These are phyloP conservation scores for Apomyelois bistriatella DNA, from an alignment of 2,888 invertebrate species.

Conservation along the genomic window DNA sequence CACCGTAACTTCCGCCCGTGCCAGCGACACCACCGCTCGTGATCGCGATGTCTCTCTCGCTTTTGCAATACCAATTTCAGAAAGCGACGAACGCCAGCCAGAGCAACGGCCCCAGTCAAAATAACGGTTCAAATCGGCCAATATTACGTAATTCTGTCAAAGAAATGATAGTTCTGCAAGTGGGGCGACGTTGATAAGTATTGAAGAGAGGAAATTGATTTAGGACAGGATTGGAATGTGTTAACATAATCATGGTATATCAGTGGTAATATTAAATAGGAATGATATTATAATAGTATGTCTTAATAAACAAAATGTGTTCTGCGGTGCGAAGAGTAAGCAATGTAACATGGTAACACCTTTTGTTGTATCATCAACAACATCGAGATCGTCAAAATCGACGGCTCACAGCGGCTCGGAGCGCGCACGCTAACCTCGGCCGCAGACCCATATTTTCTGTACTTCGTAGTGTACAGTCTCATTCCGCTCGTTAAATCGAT, in stretches of 20 bases:
- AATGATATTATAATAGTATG: not conserved
- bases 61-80: constrained; percentile 62
- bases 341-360: constrained; percentile 38
- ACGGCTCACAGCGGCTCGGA: constrained; percentile 19
- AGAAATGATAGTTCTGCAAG: constrained; percentile 28
- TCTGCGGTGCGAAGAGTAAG: constrained; percentile 30
- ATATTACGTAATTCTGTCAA: constrained; percentile 45
- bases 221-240: constrained; percentile 4
- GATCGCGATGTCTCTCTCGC: constrained; percentile 39
- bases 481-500: constrained; percentile 69
- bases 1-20: constrained; percentile 58
- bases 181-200: constrained; percentile 18
- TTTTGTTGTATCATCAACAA: constrained; percentile 41
- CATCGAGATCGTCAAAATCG: constrained; percentile 27
- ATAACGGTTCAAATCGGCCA: constrained; percentile 42
- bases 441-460: constrained; percentile 53
- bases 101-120: constrained; percentile 32
- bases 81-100: constrained; percentile 36
- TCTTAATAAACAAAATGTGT: constrained; percentile 30
- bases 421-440: constrained; percentile 35
- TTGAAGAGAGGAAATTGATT: constrained; percentile 15
- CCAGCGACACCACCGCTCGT: constrained; percentile 30
- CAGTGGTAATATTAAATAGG: not conserved
- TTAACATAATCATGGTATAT: not conserved
- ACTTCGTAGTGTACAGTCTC: constrained; percentile 45